Evolutionary conservation across 2,113 vertebrate genomes (phyloP), one percentile per base, ranked within the genome.

Genomic region (Larimichthys polyactis): DNA sequence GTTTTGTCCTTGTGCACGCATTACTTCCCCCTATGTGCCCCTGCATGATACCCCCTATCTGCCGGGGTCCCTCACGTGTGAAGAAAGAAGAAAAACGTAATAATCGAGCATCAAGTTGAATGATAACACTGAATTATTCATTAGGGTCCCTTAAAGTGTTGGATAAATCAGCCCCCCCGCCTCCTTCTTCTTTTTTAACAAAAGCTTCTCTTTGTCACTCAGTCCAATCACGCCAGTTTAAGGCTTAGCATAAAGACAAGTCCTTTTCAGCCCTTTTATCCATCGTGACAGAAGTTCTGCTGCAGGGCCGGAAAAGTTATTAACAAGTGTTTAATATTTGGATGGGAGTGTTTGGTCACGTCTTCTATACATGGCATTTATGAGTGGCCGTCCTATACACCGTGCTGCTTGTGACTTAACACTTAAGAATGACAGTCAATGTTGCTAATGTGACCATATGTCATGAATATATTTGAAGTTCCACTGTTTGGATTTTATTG

Each of bases 111-210:
- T 95, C 90, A 94, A 94, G 91, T 93, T 95, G 95, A 96, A 94
- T 94, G 96, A 97, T 96, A 96, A 97, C 95, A 95, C 93, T 97
- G 97, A 97, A 97, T 97, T 96, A 97, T 97, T 97, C 96, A 97
- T 96, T 88, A 96, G 95, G 92, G 87, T 91, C 91, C 84, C 83
- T 92, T 96, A 94, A 96, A 96, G 93, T 95, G 94, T 88, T 90
- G 93, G 92, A 93, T 95, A 95, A 96, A 97, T 95, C 96, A 91
- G 86, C 90, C 92, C 89, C 89, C 81, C 67, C 51, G 36, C 59
- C 27, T 78, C 65, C 59, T 82, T 83, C 36, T 40, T 40, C 36
- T 40, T 78, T 78, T 81, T 79, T 78, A 93, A 96, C 94, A 96
- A 96, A 95, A 93, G 90, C 73, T 15, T 70, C 88, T 91, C 90